Evolutionary conservation across 2,888 invertebrate genomes (phyloP).

Genomic region (Pristionchus fissidentatus): DNA sequence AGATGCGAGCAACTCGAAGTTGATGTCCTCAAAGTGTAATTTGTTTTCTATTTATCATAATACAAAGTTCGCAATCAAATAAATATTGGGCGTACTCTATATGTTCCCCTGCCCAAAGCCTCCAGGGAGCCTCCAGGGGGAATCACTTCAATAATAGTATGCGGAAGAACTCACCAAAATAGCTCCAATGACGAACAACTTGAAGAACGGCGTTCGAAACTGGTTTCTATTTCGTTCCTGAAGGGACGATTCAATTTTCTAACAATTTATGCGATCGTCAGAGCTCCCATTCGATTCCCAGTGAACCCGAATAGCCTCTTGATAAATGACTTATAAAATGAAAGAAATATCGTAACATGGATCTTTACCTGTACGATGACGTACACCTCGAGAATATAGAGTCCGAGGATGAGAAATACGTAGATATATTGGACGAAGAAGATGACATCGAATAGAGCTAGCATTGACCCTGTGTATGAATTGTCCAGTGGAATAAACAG

Average conservation of each 20-base stretch:
- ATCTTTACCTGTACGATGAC: not conserved
- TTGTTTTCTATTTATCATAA: not conserved
- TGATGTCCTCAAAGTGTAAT: constrained; percentile 28
- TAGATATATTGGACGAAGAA: constrained; percentile 44
- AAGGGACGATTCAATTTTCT: not conserved
- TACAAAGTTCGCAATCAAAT: no score
- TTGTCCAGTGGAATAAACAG: no score
- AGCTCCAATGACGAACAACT: constrained; percentile 13
- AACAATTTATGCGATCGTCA: not conserved
- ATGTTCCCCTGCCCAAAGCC: no score
- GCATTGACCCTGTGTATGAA: no score
- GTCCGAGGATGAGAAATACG: not conserved
- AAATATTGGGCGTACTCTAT: no score
- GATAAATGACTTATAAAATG: no score
- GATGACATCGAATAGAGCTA: not conserved
- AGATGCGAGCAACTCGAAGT: constrained; percentile 34
- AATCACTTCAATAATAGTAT: no score
- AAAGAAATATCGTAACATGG: not conserved
- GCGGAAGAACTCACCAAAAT: constrained; percentile 10
- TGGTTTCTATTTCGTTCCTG: not conserved
- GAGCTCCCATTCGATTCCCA: no score
- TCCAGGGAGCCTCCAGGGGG: no score
- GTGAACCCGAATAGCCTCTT: no score
- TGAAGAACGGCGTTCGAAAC: constrained; percentile 35
- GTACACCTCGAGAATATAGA: constrained; percentile 9